phyloP scores from a whole-genome alignment of 2,888 invertebrate species.

The Ophion slaviceki region DNA sequence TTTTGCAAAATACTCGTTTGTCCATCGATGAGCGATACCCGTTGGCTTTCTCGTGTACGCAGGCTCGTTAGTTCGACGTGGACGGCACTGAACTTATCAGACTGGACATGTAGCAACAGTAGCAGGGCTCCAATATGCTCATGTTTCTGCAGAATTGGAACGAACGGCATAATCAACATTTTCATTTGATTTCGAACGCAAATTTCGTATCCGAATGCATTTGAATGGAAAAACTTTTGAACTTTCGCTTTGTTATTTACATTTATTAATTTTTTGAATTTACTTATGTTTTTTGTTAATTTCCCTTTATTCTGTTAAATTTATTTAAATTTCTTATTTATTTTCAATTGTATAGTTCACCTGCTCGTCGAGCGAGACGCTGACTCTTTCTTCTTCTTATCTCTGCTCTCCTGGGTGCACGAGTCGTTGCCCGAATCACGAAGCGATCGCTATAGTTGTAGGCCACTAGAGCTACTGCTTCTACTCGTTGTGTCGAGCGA shows the following conservation, averaged over 20 bases:
- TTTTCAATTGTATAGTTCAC: constrained; percentile 60
- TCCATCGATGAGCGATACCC: constrained; percentile 64
- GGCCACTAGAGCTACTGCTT: constrained; percentile 72
- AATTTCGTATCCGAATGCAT: background rate
- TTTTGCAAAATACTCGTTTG: constrained; percentile 33
- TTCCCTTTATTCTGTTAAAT: too few species aligned
- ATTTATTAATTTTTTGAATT: too few species aligned
- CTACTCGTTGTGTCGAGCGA: constrained; percentile 72
- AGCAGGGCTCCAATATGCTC: constrained; percentile 74
- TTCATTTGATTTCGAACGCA: background rate
- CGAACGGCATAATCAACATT: background rate
- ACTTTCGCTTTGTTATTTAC: background rate
- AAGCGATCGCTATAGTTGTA: constrained; percentile 77
- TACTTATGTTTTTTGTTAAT: too few species aligned
- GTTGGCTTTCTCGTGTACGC: constrained; percentile 66
- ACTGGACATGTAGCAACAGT: constrained; percentile 79
- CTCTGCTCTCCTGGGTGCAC: constrained; percentile 66
- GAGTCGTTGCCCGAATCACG: constrained; percentile 70
- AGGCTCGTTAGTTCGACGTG: constrained; percentile 76
- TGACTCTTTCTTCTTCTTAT: constrained; percentile 70
- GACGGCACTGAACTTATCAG: constrained; percentile 81
- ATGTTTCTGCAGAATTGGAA: constrained; percentile 68
- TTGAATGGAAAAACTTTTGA: background rate
- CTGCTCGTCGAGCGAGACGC: constrained; percentile 69
- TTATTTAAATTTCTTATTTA: background rate